Conservation (phyloP, 2,797 vertebrate species). For the Valencia hispanica region DNA sequence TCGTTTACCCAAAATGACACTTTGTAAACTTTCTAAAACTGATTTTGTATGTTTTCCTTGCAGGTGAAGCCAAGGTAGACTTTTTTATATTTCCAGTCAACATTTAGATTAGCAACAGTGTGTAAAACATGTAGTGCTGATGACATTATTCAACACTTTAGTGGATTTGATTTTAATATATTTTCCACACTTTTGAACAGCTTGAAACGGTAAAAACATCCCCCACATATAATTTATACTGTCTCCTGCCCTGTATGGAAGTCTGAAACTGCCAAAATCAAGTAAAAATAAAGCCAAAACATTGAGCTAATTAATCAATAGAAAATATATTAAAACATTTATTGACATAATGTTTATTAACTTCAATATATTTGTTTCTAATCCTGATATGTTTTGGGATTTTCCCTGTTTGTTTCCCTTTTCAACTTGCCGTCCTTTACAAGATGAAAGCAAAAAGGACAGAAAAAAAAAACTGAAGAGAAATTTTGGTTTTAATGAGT, state of each 20-base stretch:
- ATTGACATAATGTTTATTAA: background rate
- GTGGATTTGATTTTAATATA: slow-evolving; percentile 63
- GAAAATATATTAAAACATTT: background rate
- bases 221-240: slow-evolving; percentile 12
- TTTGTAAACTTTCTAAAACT: slow-evolving; percentile 78
- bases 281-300: background rate
- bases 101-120: slow-evolving; percentile 41
- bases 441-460: background rate
- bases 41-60: slow-evolving; percentile 73
- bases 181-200: slow-evolving; percentile 48
- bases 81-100: slow-evolving; percentile 68
- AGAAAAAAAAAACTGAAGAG: background rate
- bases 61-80: slow-evolving; percentile 47
- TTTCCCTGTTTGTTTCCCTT: background rate
- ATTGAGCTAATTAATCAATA: background rate
- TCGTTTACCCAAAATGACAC: slow-evolving; percentile 49
- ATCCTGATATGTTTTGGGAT: slow-evolving; percentile 29
- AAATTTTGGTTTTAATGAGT: background rate
- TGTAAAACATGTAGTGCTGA: slow-evolving; percentile 6
- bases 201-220: slow-evolving; percentile 13
- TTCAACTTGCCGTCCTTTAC: background rate
- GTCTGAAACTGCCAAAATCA: slow-evolving; percentile 10
- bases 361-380: slow-evolving; percentile 11
- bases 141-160: slow-evolving; percentile 27
- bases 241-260: slow-evolving; percentile 13